Conservation (phyloP, 2,797 vertebrate species). For the Anguilla marmorata region DNA sequence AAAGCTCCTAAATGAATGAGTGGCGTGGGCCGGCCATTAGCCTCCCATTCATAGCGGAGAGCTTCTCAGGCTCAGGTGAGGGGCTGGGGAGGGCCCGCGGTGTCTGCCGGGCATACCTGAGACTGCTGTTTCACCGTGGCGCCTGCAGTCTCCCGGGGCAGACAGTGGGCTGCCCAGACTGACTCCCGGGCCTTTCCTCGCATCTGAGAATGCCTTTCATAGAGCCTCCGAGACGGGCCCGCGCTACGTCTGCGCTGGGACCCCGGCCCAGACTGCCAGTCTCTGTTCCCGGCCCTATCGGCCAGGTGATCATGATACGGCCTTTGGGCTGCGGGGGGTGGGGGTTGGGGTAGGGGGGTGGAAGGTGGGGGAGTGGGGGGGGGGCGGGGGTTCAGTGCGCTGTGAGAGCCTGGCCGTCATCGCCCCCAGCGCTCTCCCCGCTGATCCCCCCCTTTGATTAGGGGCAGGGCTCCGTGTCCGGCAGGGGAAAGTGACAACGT, state of each 20-base stretch:
- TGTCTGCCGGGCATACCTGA: slow-evolving; percentile 83
- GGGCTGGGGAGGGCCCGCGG: slow-evolving; percentile 75
- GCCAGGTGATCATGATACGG: slow-evolving; percentile 62
- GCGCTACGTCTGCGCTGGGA: slow-evolving; percentile 57
- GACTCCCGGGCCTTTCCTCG: slow-evolving; percentile 69
- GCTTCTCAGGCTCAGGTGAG: slow-evolving; percentile 60
- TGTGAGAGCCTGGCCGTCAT: slow-evolving; percentile 51
- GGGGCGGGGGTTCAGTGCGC: slow-evolving; percentile 49
- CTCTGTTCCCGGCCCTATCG: slow-evolving; percentile 66
- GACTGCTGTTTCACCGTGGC: slow-evolving; percentile 84
- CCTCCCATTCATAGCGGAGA: slow-evolving; percentile 35
- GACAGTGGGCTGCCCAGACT: slow-evolving; percentile 69
- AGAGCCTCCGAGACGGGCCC: slow-evolving; percentile 56
- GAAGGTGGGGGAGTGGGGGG: slow-evolving; percentile 21
- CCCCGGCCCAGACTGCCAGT: slow-evolving; percentile 66
- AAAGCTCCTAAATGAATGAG: slow-evolving; percentile 36
- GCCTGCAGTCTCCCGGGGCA: slow-evolving; percentile 79
- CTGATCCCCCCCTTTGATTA: slow-evolving; percentile 69
- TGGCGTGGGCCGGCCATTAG: slow-evolving; percentile 31
- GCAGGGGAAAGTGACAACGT: slow-evolving; percentile 73
- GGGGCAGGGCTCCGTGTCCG: slow-evolving; percentile 61
- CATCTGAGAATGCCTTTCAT: slow-evolving; percentile 73
- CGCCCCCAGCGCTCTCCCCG: slow-evolving; percentile 54
- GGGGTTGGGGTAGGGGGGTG: not conserved
- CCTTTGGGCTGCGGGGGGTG: slow-evolving; percentile 53